These are phyloP conservation scores for Hemicordylus capensis DNA, from an alignment of 2,113 vertebrate genomes.

Conservation along the genomic window DNA sequence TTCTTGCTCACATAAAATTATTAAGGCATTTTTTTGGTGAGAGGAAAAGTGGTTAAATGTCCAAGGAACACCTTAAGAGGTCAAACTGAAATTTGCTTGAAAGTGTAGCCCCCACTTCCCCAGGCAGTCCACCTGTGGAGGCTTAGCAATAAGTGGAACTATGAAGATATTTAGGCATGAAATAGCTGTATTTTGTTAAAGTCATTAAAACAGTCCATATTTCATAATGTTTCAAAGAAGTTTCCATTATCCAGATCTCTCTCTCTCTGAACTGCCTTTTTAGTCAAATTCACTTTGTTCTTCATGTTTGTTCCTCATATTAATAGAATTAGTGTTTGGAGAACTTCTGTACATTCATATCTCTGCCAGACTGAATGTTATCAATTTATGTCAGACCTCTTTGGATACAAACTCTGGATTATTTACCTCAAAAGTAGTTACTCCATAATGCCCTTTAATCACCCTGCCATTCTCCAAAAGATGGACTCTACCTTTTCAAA, in stretches of 20 bases:
- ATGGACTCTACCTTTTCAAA: not conserved
- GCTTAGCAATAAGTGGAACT: conserved; percentile 15
- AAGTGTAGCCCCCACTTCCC: not conserved
- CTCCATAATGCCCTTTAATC: not conserved
- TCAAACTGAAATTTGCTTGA: conserved; percentile 31
- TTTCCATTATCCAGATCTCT: not conserved
- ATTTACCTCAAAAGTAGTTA: not conserved
- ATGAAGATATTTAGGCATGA: conserved; percentile 14
- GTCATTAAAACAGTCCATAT: not conserved
- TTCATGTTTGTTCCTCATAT: not conserved
- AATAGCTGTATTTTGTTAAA: conserved; percentile 34
- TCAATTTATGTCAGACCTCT: not conserved
- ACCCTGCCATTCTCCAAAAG: not conserved
- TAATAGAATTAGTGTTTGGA: not conserved
- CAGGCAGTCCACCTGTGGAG: not conserved
- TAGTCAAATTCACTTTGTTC: not conserved
- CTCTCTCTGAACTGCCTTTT: not conserved
- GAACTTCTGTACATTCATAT: not conserved
- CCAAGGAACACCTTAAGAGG: conserved; percentile 25
- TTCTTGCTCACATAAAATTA: conserved; percentile 24
- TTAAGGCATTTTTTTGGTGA: not conserved
- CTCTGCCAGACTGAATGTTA: not conserved
- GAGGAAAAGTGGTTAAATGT: conserved; percentile 20
- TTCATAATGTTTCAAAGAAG: not conserved
- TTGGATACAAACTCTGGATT: not conserved